These are phyloP conservation scores for Conus canariensis DNA, from an alignment of 2,888 invertebrate genomes.

Conservation along the genomic window DNA sequence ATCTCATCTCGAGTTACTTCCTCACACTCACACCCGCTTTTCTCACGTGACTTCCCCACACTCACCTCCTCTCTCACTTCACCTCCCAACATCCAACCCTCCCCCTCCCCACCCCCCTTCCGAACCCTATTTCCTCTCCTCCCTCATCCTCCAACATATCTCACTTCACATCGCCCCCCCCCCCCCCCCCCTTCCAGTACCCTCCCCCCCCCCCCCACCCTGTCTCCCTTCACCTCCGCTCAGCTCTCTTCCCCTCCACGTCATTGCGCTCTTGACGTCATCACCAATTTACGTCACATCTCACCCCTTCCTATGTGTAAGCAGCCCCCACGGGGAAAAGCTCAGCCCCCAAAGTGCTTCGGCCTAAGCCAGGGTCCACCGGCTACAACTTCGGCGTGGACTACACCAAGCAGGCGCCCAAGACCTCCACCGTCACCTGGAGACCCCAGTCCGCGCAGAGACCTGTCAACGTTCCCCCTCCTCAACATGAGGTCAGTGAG, in stretches of 20 bases:
- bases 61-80: no score
- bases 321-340: constrained; percentile 23
- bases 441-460: constrained; percentile 38
- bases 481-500: constrained; percentile 15
- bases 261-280: neutral
- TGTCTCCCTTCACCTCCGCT: neutral
- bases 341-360: constrained; percentile 15
- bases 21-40: no score
- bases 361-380: neutral
- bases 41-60: no score
- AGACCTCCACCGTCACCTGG: constrained; percentile 40
- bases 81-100: no score
- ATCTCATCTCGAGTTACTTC: neutral
- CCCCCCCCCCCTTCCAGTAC: neutral
- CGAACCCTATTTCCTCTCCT: neutral
- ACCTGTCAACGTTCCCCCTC: constrained; percentile 32
- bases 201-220: neutral
- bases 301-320: neutral
- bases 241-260: neutral
- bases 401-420: constrained; percentile 40
- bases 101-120: no score
- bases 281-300: no score
- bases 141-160: neutral
- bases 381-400: constrained; percentile 42
- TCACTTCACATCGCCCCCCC: neutral